Evolutionary conservation across 2,888 invertebrate genomes (phyloP), one percentile per base, ranked within the genome.

Genomic region (Drosophila flavopinicola): DNA sequence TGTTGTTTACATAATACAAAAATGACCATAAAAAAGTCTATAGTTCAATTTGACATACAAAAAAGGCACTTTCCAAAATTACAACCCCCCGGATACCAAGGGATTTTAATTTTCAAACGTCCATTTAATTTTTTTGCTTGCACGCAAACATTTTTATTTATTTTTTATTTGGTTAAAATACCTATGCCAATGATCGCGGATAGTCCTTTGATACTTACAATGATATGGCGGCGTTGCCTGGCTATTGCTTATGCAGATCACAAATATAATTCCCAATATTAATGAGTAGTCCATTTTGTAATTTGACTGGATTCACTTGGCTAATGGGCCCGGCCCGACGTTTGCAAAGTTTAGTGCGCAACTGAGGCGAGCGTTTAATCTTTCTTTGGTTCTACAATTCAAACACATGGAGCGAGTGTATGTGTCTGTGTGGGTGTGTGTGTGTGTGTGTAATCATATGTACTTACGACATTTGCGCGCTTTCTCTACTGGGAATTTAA

Each of bases 311-410:
- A 59, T 51, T 35, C 2, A 23, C 25, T 35, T 38, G 29, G 20
- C 17, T 25, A 30, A 39, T 53, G 5, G 11, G 29, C 15, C 45
- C 52, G 57, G 44, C 57, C 75, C 75, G 83, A 73, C 74, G 75
- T 66, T 80, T 79, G 70, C 75, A 64, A 80, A 75, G 83, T 66
- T 79, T 69, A 54, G 66, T 75, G 60, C 66, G 74, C 83, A 74
- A 83, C 80, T 80, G 80, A 80, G 38, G 37, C 48, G 58, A 66
- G 41, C 45, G 20, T 63, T 63, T 69, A 78, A 82, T 77, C 69
- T 82, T 65, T 49, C 63, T 57, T 60, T 41, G 54, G 53, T 66
- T 70, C 32, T 25, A 67, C 49, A 57, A 37, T 51, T 37, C 13
- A 51, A 44, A 58, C 49, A 51, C 66, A 69, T 61, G 13, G 13